Evolutionary conservation across 2,888 invertebrate species (phyloP), one percentile per base, ranked within the genome.

Genomic region (Lottia gigantea): DNA sequence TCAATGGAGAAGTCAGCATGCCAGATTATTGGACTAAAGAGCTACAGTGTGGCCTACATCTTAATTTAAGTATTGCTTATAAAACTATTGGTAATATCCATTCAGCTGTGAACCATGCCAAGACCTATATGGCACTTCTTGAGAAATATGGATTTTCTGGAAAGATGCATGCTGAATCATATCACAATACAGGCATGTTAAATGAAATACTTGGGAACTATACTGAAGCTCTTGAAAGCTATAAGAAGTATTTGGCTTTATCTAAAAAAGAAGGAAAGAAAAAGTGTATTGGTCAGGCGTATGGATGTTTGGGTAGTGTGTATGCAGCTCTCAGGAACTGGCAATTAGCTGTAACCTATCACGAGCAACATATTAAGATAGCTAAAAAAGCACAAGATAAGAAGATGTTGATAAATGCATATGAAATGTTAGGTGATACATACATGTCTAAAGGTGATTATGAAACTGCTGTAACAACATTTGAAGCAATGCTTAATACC

Each of bases 61-160:
- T 87, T 46, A 88, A 88, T 74, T 76, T 87, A 7, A 86, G 85
- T 71, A 83, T 87, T 26, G 86, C 86, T 1, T 88, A 87, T 78
- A 86, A 86, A 74, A 79, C 82, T 25, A 85, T 87, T 26, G 85
- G 86, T 11, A 81, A 82, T 70, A 80, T 86, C 77, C 71, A 77
- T 14, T 71, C 80, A 7, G 87, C 87, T 0, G 75, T 84, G 3
- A 73, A 69, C 14, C 84, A 87, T 76, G 86, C 86, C 4, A 74
- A 78, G 62, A 78, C 76, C 67, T 85, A 74, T 66, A 45, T 70
- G n/a, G n/a, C 6, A 8, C 45, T 68, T 16, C 19, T 76, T 14
- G 66, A 71, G n/a, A 61, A 66, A 45, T 46, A 49, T 26, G 73
- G 67, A 1, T 23, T 64, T 14, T n/a, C 25, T 49, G 70, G 67